Evolutionary conservation across 2,888 invertebrate genomes (phyloP), one percentile per base, ranked within the genome.

Genomic region (Adela reaumurella): DNA sequence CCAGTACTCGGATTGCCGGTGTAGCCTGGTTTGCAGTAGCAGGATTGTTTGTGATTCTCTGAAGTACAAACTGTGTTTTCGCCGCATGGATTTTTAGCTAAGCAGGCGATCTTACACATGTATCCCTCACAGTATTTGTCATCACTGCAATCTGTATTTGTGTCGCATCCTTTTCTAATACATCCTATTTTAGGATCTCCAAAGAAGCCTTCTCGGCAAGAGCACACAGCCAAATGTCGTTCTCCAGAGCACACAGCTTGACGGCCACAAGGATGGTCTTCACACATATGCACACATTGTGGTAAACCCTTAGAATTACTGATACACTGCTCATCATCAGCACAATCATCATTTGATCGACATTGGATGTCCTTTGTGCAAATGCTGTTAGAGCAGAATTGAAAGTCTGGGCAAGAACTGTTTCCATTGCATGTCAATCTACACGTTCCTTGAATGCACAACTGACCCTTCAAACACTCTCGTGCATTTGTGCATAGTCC

Each of bases 101-200:
- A 77, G 62, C 94, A 94, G 16, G 92, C 90, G 52, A 92, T 91
- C 74, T 92, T 91, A 63, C 94, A 94, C 76, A 87, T 88, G 62
- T 88, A 86, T 52, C 85, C 81, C 54, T 92, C 88, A 59, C 95
- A 95, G 45, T 90, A 80, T 70, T 93, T 92, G 61, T 94, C 93
- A 46, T 86, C 86, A 0, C 88, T 82, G 60, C 94, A 94, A 50
- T 94, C 87, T 0, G 81, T 72, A 59, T 89, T 84, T 0, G 62
- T 64, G 50, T 81, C 81, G 59, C 94, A 94, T 72, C 94, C 90
- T 51, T 91, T 88, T 56, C 84, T 85, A 57, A 87, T 86, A 62
- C 94, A 94, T 28, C 90, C 92, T 53, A 85, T 81, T 61, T 88
- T 83, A 29, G 90, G 90, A 61, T 92, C 91, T 4, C 92, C 93